Evolutionary conservation across 2,113 vertebrate genomes (phyloP), one percentile per base, ranked within the genome.

Genomic region (Mustela lutreola): DNA sequence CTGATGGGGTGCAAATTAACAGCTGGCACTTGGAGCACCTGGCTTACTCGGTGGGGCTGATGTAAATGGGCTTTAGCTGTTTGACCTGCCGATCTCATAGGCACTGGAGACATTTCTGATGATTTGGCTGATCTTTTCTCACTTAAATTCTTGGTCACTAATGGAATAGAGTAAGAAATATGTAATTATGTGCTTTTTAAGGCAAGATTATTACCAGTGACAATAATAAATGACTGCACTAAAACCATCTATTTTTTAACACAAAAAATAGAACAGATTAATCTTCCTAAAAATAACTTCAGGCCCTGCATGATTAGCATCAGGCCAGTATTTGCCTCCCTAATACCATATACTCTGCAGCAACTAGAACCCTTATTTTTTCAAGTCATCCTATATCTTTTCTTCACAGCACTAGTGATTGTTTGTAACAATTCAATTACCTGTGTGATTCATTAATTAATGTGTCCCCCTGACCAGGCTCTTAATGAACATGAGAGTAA

Each of bases 141-240:
- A 70, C 94, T 99, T 99, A 99, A 96, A 97, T 99, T 99, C 98
- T 99, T 99, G 1, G 99, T 99, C 98, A 99, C 99, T 99, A 97
- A 79, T 8, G 75, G 0, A 70, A 78, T 53, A 93, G 92, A 97
- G 39, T 11, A 65, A 45, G 42, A 96, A 91, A 36, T 95, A 96
- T 90, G 1, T 88, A 70, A 97, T 8, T 94, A 60, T 84, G 62
- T 5, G 58, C 18, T 96, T 63, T 97, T 92, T 1, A 60, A 88
- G 28, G 93, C 19, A 94, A 62, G 90, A 84, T 97, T 56, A 89
- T 71, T 28, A 45, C 14, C 36, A 86, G 5, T 39, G 28, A 86
- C 36, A 56, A 95, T 62, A 97, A 92, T 19, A 91, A 80, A 60
- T 4, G 18, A 28, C 28, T 84, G 5, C 21, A 88, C 94, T 92